Percentiles rank a stretch among this genome's conserved stretches.
phyloP scores from a whole-genome alignment of 2,888 invertebrate genomes.

The Mesochorus sp. region DNA sequence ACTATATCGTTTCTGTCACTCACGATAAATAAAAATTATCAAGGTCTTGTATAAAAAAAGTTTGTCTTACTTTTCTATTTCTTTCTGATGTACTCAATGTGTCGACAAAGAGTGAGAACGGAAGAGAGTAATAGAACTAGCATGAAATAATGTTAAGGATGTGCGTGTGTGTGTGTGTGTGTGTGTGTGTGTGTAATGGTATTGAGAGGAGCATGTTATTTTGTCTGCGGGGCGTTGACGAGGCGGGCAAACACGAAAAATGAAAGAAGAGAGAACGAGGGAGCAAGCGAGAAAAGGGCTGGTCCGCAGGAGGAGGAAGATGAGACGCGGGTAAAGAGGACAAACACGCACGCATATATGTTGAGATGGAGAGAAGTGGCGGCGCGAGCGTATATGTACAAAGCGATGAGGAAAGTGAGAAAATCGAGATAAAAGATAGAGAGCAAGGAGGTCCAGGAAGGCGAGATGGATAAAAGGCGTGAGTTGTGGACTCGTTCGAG shows the following conservation, averaged over 20 bases:
- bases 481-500: neutral
- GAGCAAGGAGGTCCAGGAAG: slow-evolving; percentile 3
- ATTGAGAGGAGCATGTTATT: slow-evolving; percentile 59
- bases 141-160: no score
- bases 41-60: no score
- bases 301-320: slow-evolving; percentile 37
- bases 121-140: no score
- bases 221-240: slow-evolving; percentile 76
- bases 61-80: no score
- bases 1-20: no score
- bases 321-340: slow-evolving; percentile 20
- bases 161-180: slow-evolving; percentile 21
- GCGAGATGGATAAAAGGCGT: slow-evolving; percentile 2
- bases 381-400: no score
- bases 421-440: slow-evolving; percentile 61
- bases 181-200: slow-evolving; percentile 28
- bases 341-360: slow-evolving; percentile 26
- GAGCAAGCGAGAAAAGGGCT: slow-evolving; percentile 55
- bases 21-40: no score
- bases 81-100: no score
- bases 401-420: slow-evolving; percentile 50
- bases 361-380: slow-evolving; percentile 23
- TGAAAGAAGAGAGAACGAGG: slow-evolving; percentile 44
- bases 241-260: slow-evolving; percentile 74
- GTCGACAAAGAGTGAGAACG: neutral